Conservation (phyloP, 2,113 vertebrate genomes). For the Paratilapia polleni region DNA sequence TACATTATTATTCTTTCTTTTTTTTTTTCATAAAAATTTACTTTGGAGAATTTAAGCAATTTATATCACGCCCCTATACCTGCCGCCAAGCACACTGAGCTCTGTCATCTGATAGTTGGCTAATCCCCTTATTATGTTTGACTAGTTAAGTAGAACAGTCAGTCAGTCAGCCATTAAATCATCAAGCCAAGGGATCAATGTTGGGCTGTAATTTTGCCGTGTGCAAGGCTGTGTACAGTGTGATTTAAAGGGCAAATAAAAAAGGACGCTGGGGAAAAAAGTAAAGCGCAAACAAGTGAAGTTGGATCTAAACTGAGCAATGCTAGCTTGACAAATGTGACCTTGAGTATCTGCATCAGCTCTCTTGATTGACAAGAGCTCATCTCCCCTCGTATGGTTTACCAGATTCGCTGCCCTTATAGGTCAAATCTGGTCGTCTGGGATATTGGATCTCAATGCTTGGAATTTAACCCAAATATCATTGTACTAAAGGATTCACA, state of each 20-base stretch:
- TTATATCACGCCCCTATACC: slow-evolving; percentile 42
- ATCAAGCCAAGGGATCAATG: slow-evolving; percentile 59
- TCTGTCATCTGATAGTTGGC: slow-evolving; percentile 71
- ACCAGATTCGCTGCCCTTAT: slow-evolving; percentile 46
- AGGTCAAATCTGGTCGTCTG: slow-evolving; percentile 74
- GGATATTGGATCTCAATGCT: slow-evolving; percentile 62
- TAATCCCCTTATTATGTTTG: slow-evolving; percentile 73
- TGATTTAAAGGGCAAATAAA: slow-evolving; percentile 12
- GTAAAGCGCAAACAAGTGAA: slow-evolving; percentile 16
- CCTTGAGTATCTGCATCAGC: slow-evolving; percentile 39
- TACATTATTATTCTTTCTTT: not conserved
- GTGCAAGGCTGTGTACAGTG: not conserved
- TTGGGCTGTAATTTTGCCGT: slow-evolving; percentile 44
- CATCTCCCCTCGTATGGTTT: slow-evolving; percentile 57
- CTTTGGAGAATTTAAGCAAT: not conserved
- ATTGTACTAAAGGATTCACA: slow-evolving; percentile 49
- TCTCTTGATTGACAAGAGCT: slow-evolving; percentile 64
- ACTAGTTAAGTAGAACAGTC: slow-evolving; percentile 68
- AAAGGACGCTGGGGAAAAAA: not conserved
- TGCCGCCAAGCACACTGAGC: slow-evolving; percentile 55
- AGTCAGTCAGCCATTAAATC: slow-evolving; percentile 72
- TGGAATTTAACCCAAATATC: slow-evolving; percentile 75
- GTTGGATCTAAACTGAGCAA: slow-evolving; percentile 17
- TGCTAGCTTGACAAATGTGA: slow-evolving; percentile 36
- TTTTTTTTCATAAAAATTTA: not conserved